Evolutionary conservation across 2,113 vertebrate species (phyloP).

Genomic region (Calcarius ornatus): DNA sequence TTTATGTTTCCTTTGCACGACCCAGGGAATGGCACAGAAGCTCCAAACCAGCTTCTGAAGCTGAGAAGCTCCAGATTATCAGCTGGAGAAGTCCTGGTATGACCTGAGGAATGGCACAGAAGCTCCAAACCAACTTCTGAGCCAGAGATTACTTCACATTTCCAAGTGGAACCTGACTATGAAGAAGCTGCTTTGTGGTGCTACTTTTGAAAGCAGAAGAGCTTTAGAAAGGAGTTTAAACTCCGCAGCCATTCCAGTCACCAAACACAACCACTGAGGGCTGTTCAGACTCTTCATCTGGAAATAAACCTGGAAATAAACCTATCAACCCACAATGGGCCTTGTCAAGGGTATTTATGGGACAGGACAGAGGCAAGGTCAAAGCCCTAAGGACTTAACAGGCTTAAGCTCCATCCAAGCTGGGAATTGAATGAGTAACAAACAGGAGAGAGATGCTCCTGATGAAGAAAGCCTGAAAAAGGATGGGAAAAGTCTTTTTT

Average conservation of each 20-base stretch:
- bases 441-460: not conserved
- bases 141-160: not conserved
- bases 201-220: rapidly evolving
- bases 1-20: not conserved
- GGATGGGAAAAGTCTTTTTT: not conserved
- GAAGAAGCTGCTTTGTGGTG: not conserved
- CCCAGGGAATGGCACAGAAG: rapidly evolving
- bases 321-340: not conserved
- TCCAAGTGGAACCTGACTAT: not conserved
- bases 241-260: not conserved
- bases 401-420: not conserved
- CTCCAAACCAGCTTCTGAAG: not conserved
- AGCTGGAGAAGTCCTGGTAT: no score
- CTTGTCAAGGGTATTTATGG: not conserved
- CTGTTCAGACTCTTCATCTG: not conserved
- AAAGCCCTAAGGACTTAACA: not conserved
- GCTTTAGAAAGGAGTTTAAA: not conserved
- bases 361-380: not conserved
- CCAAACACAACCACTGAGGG: not conserved
- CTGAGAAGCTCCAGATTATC: no score
- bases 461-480: not conserved
- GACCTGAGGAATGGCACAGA: no score
- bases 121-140: not conserved
- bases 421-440: not conserved
- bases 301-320: no score